Base-by-base conservation (phyloP, 2,113 vertebrate genomes). In the Sakesphorus luctuosus region DNA sequence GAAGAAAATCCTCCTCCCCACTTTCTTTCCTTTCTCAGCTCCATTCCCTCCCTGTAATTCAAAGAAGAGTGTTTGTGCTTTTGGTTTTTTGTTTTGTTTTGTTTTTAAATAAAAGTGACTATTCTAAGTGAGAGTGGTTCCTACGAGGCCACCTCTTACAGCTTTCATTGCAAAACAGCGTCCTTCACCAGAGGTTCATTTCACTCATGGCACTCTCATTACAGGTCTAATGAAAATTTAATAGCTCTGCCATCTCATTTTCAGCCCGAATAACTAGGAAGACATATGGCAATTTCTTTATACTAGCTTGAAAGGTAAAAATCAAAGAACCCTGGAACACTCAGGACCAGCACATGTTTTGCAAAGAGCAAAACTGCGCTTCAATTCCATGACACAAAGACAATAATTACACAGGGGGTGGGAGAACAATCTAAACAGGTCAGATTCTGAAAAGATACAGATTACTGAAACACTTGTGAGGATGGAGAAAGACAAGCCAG, bases 161-260 rank as follows among this genome's bases (percentile, higher is more conserved):
- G 65, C 55, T 81, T 49, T 88, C 79, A 61, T 61, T 93, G 82
- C 87, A 90, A 80, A 95, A 79, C 67, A 38, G 75, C 3, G 0
- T 85, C 21, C 2, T 71, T 73, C 78, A 88, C 49, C 65, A 59
- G 75, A 91, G 72, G 53, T 76, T 96, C 72, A 36, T 62, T 94
- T 89, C 63, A 50, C 55, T 86, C 75, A 59, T 28, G 38, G 31
- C 79, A 90, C 59, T 84, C 56, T 89, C 69, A 79, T 91, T 86
- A 82, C 25, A 84, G 52, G 29, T 52, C 73, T 90, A 77, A 89
- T 86, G 63, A 94, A 95, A 94, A 84, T 71, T 46, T 88, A 92
- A 93, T 85, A 85, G 58, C 38, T 84, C 71, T 85, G 50, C 59
- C 59, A 88, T 86, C 63, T 88, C 55, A 83, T 90, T 87, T 93